phyloP scores from a whole-genome alignment of 2,888 invertebrate genomes.

The Phanerotoma sp. region DNA sequence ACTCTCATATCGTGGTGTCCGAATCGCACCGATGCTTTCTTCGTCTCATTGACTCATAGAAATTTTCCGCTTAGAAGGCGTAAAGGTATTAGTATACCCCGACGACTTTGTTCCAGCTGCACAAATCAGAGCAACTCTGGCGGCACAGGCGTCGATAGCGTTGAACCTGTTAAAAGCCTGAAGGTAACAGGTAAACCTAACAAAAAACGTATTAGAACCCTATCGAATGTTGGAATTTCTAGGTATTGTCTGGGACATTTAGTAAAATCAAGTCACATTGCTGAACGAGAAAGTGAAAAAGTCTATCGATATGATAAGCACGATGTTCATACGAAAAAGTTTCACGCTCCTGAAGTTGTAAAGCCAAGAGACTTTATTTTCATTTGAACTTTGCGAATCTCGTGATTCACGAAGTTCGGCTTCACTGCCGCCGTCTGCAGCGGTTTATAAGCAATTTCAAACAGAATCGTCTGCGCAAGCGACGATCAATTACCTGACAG shows the following conservation, averaged over 20 bases:
- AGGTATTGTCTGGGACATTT: constrained; percentile 27
- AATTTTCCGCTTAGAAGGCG: constrained; percentile 25
- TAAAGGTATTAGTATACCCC: constrained; percentile 28
- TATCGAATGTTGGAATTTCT: constrained; percentile 25
- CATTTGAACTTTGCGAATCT: background rate
- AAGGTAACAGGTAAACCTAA: constrained; percentile 23
- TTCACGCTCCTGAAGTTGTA: background rate
- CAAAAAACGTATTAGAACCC: constrained; percentile 28
- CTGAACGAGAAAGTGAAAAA: constrained; percentile 8
- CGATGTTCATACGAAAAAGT: constrained; percentile 14
- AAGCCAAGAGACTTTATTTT: too few species aligned
- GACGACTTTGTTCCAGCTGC: constrained; percentile 30
- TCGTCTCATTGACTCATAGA: constrained; percentile 33
- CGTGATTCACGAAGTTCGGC: background rate
- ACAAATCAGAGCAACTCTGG: constrained; percentile 24
- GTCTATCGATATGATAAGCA: constrained; percentile 7
- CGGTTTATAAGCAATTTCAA: background rate
- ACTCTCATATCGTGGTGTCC: constrained; percentile 28
- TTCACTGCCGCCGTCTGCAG: background rate
- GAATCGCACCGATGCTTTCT: constrained; percentile 31
- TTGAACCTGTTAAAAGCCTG: constrained; percentile 17
- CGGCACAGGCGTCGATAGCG: constrained; percentile 8
- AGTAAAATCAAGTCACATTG: constrained; percentile 4
- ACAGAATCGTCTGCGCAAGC: background rate
- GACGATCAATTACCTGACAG: background rate